Evolutionary conservation across 1,140 invertebrate species (phyloP).

Genomic region (Metopolophium dirhodum): DNA sequence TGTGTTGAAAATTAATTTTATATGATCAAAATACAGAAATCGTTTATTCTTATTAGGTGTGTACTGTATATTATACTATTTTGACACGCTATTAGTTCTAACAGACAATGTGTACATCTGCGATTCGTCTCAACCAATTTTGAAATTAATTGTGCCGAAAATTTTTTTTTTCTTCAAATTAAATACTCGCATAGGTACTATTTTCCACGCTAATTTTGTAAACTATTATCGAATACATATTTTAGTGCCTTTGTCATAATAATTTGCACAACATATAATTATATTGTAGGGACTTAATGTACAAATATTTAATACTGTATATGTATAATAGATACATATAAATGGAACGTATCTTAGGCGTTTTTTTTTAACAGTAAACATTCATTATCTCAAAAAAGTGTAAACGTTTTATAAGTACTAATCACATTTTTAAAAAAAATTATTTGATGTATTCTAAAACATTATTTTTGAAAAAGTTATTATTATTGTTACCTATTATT

Average conservation of each 20-base stretch:
- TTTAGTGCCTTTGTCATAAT: neutral
- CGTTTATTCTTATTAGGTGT: neutral
- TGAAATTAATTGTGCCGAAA: conserved; percentile 5
- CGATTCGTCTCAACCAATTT: neutral
- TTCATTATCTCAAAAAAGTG: neutral
- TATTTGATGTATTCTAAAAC: no score
- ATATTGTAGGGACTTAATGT: no score
- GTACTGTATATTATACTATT: neutral
- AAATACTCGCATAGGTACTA: neutral
- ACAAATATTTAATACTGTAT: neutral
- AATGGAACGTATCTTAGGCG: neutral
- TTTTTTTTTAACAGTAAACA: neutral
- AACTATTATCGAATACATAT: neutral
- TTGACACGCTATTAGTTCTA: neutral
- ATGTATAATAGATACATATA: neutral
- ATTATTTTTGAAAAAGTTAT: neutral
- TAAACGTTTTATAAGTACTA: neutral
- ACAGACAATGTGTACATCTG: neutral
- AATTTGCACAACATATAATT: neutral
- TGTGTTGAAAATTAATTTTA: conserved; percentile 4
- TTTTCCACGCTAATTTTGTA: neutral
- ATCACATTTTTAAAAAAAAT: no score
- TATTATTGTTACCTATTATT: neutral
- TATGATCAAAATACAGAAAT: neutral
- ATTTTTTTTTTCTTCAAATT: neutral